phyloP scores from a whole-genome alignment of 2,888 invertebrate species.

The Pasiphila rectangulata region DNA sequence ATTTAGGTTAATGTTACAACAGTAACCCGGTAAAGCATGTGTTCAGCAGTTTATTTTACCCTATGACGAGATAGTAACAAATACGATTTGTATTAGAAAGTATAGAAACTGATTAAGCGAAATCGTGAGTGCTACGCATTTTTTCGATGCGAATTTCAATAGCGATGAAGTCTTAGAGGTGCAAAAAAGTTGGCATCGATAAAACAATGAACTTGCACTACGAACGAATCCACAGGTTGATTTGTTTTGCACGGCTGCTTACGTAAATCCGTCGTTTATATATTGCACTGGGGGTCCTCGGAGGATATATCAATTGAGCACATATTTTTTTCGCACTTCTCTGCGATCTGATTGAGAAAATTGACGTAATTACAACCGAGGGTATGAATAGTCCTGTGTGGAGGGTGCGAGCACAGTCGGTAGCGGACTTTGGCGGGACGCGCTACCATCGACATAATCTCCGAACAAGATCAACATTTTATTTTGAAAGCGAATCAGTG shows the following conservation, averaged over 20 bases:
- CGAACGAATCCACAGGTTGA: conserved; percentile 45
- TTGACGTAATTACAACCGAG: conserved; percentile 6
- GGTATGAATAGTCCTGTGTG: conserved; percentile 11
- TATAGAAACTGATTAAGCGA: conserved; percentile 46
- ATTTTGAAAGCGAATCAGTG: conserved; percentile 4
- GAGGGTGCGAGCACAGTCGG: conserved; percentile 33
- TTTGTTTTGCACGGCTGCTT: conserved; percentile 11
- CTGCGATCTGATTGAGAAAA: conserved; percentile 18
- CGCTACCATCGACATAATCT: conserved; percentile 27
- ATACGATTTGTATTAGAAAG: conserved; percentile 29
- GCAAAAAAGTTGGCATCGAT: conserved; percentile 48
- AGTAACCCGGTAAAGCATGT: conserved; percentile 49
- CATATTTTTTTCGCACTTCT: conserved; percentile 24
- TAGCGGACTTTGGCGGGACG: conserved; percentile 30
- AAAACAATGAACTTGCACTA: conserved; percentile 67
- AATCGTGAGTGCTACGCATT: conserved; percentile 59
- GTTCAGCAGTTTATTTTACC: conserved; percentile 32
- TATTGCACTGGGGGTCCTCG: conserved; percentile 7
- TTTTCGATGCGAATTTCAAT: conserved; percentile 52
- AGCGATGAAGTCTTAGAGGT: conserved; percentile 50
- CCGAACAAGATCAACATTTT: conserved; percentile 1
- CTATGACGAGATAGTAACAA: conserved; percentile 7
- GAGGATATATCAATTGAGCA: conserved; percentile 26
- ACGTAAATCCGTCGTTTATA: not conserved
- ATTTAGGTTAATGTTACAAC: conserved; percentile 59